Evolutionary conservation across 2,888 invertebrate species (phyloP).

Genomic region (Polylopha cassiicola): DNA sequence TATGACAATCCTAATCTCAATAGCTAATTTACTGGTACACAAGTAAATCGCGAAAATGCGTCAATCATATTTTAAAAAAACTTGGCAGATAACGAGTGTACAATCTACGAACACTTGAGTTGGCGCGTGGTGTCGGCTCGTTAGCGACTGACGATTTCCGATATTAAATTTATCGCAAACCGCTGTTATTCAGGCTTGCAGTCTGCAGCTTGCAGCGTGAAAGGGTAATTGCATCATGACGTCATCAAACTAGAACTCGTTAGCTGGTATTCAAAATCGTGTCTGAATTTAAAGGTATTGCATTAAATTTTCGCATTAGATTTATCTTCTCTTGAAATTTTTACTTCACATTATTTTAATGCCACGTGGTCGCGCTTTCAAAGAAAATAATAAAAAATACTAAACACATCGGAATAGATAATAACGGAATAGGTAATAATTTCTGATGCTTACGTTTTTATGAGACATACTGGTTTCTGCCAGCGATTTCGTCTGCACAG

Average conservation of each 20-base stretch:
- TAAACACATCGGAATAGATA: no score
- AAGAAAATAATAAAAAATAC: no score
- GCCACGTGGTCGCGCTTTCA: no score
- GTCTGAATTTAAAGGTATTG: slow-evolving; percentile 3
- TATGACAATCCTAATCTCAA: no score
- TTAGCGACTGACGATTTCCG: slow-evolving; percentile 36
- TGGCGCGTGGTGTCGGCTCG: slow-evolving; percentile 30
- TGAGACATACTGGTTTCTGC: no score
- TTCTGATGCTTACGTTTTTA: no score
- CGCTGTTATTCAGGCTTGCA: slow-evolving; percentile 32
- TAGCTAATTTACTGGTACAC: no score
- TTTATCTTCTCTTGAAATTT: no score
- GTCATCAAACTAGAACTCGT: slow-evolving; percentile 1
- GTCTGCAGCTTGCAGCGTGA: slow-evolving; percentile 12
- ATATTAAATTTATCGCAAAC: slow-evolving; percentile 44
- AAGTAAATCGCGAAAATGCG: background rate
- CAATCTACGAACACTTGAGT: slow-evolving; percentile 31
- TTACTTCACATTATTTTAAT: no score
- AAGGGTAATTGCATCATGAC: slow-evolving; percentile 13
- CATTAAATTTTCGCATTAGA: background rate
- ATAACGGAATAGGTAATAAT: no score
- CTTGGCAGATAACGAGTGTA: slow-evolving; percentile 25
- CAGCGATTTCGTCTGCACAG: no score
- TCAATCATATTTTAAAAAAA: slow-evolving; percentile 1
- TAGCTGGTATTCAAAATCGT: background rate